These are phyloP conservation scores for Cranoglanis bouderius DNA, from an alignment of 2,113 vertebrate genomes.

Conservation along the genomic window DNA sequence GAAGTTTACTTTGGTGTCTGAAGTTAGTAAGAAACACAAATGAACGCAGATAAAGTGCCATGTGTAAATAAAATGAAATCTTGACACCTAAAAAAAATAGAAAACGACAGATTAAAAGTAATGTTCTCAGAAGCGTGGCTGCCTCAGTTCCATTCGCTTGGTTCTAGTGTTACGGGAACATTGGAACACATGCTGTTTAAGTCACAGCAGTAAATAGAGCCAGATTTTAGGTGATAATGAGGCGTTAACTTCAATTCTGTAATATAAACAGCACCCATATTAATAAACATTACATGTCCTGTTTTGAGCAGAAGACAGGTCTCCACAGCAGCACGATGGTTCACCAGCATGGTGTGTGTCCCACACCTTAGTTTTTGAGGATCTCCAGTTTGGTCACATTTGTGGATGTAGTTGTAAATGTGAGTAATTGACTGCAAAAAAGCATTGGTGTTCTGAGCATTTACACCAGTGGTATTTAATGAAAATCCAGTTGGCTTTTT, in stretches of 20 bases:
- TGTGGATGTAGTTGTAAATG: not conserved
- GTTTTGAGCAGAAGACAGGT: not conserved
- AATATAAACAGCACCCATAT: not conserved
- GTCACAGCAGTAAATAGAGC: not conserved
- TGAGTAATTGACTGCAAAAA: not conserved
- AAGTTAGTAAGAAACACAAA: not conserved
- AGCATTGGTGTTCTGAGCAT: not conserved
- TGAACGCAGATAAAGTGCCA: not conserved
- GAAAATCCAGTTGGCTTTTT: not conserved
- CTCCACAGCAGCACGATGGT: not conserved
- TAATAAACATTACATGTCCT: not conserved
- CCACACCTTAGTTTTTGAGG: not conserved
- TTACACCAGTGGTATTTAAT: not conserved
- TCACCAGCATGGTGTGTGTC: not conserved
- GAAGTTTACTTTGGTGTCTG: not conserved
- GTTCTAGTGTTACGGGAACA: not conserved
- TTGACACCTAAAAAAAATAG: not conserved
- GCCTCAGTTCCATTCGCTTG: not conserved
- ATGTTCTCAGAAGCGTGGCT: not conserved
- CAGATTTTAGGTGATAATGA: constrained; percentile 14
- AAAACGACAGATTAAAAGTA: not conserved
- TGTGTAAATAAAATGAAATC: not conserved
- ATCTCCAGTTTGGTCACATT: not conserved
- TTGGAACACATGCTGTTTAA: not conserved
- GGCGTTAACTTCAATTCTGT: not conserved